phyloP scores from a whole-genome alignment of 2,113 vertebrate species.

The Scatophagus argus region DNA sequence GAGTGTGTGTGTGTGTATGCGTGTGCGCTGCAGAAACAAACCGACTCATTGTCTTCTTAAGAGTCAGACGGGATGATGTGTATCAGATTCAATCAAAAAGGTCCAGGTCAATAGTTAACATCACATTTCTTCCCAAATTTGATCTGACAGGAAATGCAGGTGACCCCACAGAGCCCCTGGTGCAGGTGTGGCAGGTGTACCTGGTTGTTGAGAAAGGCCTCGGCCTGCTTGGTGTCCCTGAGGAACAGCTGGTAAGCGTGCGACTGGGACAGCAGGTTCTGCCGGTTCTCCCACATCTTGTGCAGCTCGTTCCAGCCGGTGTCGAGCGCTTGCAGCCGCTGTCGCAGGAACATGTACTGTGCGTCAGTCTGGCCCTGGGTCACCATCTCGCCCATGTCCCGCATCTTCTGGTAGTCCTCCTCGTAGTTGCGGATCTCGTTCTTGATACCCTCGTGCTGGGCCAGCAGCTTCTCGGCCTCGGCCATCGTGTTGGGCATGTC shows the following conservation, averaged over 20 bases:
- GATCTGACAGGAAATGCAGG: too few species aligned
- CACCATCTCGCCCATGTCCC: constrained; percentile 99
- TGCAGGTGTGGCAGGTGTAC: constrained; percentile 67
- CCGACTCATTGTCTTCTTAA: too few species aligned
- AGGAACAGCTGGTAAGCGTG: constrained; percentile 98
- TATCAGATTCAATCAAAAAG: too few species aligned
- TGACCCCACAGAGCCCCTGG: too few species aligned
- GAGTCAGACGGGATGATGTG: too few species aligned
- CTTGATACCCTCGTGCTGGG: constrained; percentile 97
- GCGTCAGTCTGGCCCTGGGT: constrained; percentile 97
- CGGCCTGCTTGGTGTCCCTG: constrained; percentile 97
- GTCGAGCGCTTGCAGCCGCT: constrained; percentile 96
- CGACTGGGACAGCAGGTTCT: constrained; percentile 96
- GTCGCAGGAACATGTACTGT: constrained; percentile 99
- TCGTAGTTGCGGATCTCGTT: constrained; percentile 98
- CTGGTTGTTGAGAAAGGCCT: constrained; percentile 99
- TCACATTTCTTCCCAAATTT: too few species aligned
- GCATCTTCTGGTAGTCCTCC: constrained; percentile 99
- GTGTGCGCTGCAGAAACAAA: too few species aligned
- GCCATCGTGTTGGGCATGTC: constrained; percentile 97
- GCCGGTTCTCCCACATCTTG: constrained; percentile 99
- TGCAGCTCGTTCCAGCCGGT: constrained; percentile 99
- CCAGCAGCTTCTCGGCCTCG: constrained; percentile 97
- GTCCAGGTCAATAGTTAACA: too few species aligned
- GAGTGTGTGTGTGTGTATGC: too few species aligned